These are phyloP conservation scores for Campaea margaritaria DNA, from an alignment of 2,888 invertebrate genomes.

Conservation along the genomic window DNA sequence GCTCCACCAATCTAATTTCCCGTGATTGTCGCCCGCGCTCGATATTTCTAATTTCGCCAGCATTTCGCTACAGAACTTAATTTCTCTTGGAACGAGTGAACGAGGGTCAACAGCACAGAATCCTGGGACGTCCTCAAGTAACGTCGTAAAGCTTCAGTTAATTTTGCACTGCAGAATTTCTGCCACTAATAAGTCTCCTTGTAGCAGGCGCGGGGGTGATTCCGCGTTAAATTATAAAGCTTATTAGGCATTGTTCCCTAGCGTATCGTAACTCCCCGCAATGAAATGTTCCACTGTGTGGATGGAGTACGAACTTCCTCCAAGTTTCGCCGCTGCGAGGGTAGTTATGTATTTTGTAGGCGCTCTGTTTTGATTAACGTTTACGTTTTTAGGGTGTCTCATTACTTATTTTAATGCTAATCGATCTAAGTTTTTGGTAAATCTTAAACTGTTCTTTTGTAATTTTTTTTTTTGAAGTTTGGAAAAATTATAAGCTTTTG, in stretches of 20 bases:
- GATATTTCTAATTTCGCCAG: conserved; percentile 25
- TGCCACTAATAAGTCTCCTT: conserved; percentile 68
- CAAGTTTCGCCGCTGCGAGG: conserved; percentile 47
- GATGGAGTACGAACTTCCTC: conserved; percentile 47
- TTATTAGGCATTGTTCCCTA: conserved; percentile 79
- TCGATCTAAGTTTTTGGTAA: too few relatives aligned
- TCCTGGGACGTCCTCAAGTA: conserved; percentile 32
- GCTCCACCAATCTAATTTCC: conserved; percentile 7
- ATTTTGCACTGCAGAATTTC: conserved; percentile 57
- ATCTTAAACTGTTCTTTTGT: too few relatives aligned
- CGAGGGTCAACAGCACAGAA: conserved; percentile 26
- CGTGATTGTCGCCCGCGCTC: conserved; percentile 17
- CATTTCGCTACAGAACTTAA: conserved; percentile 26
- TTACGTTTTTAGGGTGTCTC: too few relatives aligned
- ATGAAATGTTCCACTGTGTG: conserved; percentile 63
- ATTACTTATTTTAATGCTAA: too few relatives aligned
- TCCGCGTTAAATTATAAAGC: conserved; percentile 80
- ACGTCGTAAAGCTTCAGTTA: conserved; percentile 54
- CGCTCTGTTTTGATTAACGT: background rate
- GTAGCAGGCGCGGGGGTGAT: conserved; percentile 56
- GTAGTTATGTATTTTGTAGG: conserved; percentile 44
- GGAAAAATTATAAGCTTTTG: too few relatives aligned
- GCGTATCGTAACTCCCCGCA: conserved; percentile 73
- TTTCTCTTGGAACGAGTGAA: conserved; percentile 20
- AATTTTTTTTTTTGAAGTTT: too few relatives aligned